phyloP scores from a whole-genome alignment of 2,888 invertebrate species.

The Papilio elwesi region DNA sequence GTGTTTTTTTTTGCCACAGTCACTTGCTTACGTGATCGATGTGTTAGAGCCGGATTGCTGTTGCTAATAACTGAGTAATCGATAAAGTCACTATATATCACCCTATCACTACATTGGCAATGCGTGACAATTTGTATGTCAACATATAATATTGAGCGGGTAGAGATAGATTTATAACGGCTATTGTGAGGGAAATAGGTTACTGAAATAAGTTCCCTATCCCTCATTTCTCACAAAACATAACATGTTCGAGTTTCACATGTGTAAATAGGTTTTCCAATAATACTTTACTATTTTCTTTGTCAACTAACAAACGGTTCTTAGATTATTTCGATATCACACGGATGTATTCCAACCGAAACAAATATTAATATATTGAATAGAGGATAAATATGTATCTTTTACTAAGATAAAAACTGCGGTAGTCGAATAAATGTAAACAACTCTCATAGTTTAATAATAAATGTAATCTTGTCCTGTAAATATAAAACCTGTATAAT shows the following conservation, averaged over 20 bases:
- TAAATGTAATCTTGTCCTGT: too few species aligned
- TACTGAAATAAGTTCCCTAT: slow-evolving; percentile 41
- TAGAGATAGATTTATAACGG: slow-evolving; percentile 29
- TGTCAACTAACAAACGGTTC: slow-evolving; percentile 13
- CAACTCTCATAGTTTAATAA: too few species aligned
- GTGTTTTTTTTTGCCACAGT: slow-evolving; percentile 71
- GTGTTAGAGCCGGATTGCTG: slow-evolving; percentile 71
- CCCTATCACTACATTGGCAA: slow-evolving; percentile 1
- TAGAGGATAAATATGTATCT: slow-evolving; percentile 14
- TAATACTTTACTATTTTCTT: slow-evolving; percentile 21
- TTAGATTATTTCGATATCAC: slow-evolving; percentile 10
- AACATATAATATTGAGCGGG: slow-evolving; percentile 34
- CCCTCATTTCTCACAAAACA: slow-evolving; percentile 14
- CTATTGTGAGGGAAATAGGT: slow-evolving; percentile 20
- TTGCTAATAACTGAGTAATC: slow-evolving; percentile 58
- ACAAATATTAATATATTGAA: slow-evolving; percentile 18
- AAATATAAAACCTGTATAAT: too few species aligned
- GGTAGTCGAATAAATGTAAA: background rate
- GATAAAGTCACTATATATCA: slow-evolving; percentile 43
- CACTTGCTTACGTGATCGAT: slow-evolving; percentile 71
- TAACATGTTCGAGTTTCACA: slow-evolving; percentile 3
- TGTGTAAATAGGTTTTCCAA: slow-evolving; percentile 20
- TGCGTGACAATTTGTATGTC: slow-evolving; percentile 47
- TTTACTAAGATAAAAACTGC: slow-evolving; percentile 1
- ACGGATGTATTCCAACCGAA: slow-evolving; percentile 8